phyloP scores from a whole-genome alignment of 2,797 vertebrate species.

The Brachyrhaphis roseni region DNA sequence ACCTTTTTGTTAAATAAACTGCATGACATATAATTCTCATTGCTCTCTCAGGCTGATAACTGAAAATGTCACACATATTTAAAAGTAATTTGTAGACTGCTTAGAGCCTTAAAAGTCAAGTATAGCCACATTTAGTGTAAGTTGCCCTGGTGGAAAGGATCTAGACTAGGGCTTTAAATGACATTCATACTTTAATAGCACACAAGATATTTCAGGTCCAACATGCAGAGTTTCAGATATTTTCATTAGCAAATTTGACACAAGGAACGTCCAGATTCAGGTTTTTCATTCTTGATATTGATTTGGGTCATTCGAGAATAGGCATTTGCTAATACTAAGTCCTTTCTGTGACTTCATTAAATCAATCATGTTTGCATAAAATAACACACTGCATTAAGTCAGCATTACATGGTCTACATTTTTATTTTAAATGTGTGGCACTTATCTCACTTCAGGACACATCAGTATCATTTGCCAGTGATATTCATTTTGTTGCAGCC shows the following conservation, averaged over 20 bases:
- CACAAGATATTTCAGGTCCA: conserved; percentile 25
- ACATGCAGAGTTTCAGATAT: background rate
- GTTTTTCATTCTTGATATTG: background rate
- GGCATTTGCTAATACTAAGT: background rate
- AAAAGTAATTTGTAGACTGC: conserved; percentile 26
- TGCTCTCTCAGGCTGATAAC: conserved; percentile 16
- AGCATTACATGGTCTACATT: background rate
- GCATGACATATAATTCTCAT: conserved; percentile 11
- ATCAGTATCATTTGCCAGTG: background rate
- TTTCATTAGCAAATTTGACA: background rate
- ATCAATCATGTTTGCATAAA: background rate
- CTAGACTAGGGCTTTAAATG: conserved; percentile 25
- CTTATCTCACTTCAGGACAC: background rate
- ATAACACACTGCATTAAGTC: background rate
- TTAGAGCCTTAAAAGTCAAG: conserved; percentile 26
- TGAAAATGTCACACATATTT: conserved; percentile 30
- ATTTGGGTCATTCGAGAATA: background rate
- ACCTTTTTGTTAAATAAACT: conserved; percentile 9
- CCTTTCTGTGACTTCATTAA: background rate
- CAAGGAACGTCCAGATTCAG: background rate
- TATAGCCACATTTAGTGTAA: conserved; percentile 22
- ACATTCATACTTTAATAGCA: conserved; percentile 10
- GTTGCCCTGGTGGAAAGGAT: conserved; percentile 5
- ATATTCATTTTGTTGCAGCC: background rate
- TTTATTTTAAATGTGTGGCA: background rate